Conservation (phyloP, 2,888 invertebrate species). For the Hirtodrosophila confusa region DNA sequence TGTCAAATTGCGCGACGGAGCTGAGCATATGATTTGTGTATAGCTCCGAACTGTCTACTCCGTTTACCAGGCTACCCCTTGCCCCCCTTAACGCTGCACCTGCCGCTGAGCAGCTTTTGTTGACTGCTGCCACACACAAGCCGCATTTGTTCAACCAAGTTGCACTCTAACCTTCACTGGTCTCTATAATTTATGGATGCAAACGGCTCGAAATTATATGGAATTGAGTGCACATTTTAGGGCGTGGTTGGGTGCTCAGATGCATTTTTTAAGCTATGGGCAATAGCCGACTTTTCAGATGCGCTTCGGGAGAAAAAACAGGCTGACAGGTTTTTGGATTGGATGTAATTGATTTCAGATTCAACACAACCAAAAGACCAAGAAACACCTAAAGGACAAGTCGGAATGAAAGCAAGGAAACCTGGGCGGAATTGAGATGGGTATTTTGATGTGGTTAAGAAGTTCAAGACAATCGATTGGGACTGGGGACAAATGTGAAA, state of each 20-base stretch:
- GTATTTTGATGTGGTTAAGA: too few relatives aligned
- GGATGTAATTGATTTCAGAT: too few relatives aligned
- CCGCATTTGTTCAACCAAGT: slow-evolving; percentile 40
- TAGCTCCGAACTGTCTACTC: background rate
- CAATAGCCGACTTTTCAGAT: slow-evolving; percentile 24
- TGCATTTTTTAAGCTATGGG: background rate
- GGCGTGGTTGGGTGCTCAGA: slow-evolving; percentile 35
- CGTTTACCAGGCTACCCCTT: background rate
- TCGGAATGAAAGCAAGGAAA: too few relatives aligned
- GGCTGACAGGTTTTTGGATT: too few relatives aligned
- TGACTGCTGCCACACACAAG: slow-evolving; percentile 33
- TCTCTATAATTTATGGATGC: slow-evolving; percentile 54
- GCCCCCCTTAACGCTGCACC: slow-evolving; percentile 31
- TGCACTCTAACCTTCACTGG: slow-evolving; percentile 56
- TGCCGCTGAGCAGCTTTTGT: slow-evolving; percentile 27
- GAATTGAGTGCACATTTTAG: slow-evolving; percentile 53
- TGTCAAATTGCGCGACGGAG: slow-evolving; percentile 38
- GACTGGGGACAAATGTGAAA: too few relatives aligned
- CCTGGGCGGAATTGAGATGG: too few relatives aligned
- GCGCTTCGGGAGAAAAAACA: slow-evolving; percentile 14
- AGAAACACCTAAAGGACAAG: too few relatives aligned
- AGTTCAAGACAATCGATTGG: too few relatives aligned
- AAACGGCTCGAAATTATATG: slow-evolving; percentile 56
- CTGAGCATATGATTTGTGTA: slow-evolving; percentile 51
- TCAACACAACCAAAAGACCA: too few relatives aligned